phyloP scores from a whole-genome alignment of 2,888 invertebrate species.

The Xylota sylvarum region DNA sequence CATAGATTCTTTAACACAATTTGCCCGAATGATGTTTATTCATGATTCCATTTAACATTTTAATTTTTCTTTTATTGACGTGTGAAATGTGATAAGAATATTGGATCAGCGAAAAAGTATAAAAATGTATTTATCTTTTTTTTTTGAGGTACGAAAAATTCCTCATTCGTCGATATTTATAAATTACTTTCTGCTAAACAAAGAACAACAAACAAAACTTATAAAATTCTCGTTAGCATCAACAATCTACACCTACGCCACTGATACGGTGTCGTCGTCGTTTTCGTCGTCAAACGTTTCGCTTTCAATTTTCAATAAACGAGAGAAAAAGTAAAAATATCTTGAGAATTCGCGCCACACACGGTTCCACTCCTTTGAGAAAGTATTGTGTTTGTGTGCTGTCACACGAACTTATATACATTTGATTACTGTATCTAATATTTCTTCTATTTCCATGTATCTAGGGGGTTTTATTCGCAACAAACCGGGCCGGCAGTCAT shows the following conservation, averaged over 20 bases:
- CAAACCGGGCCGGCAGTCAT: slow-evolving; percentile 48
- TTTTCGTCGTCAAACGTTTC: slow-evolving; percentile 5
- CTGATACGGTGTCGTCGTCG: slow-evolving; percentile 7
- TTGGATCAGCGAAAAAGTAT: not conserved
- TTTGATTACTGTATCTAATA: slow-evolving; percentile 63
- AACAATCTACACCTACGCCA: slow-evolving; percentile 41
- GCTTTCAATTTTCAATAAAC: slow-evolving; percentile 14
- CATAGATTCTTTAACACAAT: too few relatives aligned
- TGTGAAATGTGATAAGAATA: not conserved
- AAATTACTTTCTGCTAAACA: not conserved
- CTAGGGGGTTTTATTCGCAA: slow-evolving; percentile 48
- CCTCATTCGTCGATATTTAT: slow-evolving; percentile 1
- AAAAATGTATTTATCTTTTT: not conserved
- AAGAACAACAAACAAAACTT: not conserved
- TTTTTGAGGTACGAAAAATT: not conserved
- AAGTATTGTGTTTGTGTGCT: slow-evolving; percentile 28
- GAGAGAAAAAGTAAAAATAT: slow-evolving; percentile 31
- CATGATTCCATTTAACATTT: too few relatives aligned
- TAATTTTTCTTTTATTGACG: not conserved
- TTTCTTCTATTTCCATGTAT: slow-evolving; percentile 64
- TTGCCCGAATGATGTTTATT: too few relatives aligned
- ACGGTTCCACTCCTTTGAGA: slow-evolving; percentile 47
- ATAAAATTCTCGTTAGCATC: not conserved
- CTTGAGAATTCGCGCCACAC: slow-evolving; percentile 6
- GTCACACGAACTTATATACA: slow-evolving; percentile 31